phyloP scores from a whole-genome alignment of 1,140 invertebrate species.

The Drosophila tsacasi region DNA sequence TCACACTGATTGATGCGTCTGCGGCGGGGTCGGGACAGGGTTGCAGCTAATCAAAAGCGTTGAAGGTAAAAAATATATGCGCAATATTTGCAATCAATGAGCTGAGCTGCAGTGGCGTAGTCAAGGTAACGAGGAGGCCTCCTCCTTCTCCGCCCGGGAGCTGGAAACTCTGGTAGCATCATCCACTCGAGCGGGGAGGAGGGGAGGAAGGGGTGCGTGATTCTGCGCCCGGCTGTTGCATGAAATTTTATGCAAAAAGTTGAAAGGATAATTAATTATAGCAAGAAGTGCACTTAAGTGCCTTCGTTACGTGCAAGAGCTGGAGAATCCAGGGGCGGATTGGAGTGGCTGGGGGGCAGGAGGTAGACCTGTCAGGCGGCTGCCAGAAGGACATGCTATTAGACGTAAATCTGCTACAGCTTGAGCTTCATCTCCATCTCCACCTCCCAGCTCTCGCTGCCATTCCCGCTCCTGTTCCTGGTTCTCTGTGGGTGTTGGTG shows the following conservation, averaged over 20 bases:
- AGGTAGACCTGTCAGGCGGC: slow-evolving; percentile 15
- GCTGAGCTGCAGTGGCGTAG: slow-evolving; percentile 40
- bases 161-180: slow-evolving; percentile 1
- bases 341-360: neutral
- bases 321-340: slow-evolving; percentile 31
- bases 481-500: neutral
- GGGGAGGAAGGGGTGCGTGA: too few species aligned
- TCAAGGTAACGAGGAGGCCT: slow-evolving; percentile 39
- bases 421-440: slow-evolving; percentile 10
- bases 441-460: neutral
- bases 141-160: neutral
- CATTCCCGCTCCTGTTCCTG: neutral
- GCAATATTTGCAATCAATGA: slow-evolving; percentile 61
- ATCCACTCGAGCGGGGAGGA: slow-evolving; percentile 33
- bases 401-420: slow-evolving; percentile 67
- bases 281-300: slow-evolving; percentile 84
- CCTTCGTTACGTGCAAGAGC: slow-evolving; percentile 78
- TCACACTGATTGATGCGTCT: slow-evolving; percentile 35
- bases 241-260: slow-evolving; percentile 84
- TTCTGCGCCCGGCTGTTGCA: slow-evolving; percentile 65
- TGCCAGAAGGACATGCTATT: slow-evolving; percentile 60
- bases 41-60: slow-evolving; percentile 55
- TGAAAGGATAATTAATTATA: slow-evolving; percentile 84
- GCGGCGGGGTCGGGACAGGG: slow-evolving; percentile 13
- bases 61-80: slow-evolving; percentile 59